Conservation (phyloP, 1,140 invertebrate species). For the Dryas iulia region DNA sequence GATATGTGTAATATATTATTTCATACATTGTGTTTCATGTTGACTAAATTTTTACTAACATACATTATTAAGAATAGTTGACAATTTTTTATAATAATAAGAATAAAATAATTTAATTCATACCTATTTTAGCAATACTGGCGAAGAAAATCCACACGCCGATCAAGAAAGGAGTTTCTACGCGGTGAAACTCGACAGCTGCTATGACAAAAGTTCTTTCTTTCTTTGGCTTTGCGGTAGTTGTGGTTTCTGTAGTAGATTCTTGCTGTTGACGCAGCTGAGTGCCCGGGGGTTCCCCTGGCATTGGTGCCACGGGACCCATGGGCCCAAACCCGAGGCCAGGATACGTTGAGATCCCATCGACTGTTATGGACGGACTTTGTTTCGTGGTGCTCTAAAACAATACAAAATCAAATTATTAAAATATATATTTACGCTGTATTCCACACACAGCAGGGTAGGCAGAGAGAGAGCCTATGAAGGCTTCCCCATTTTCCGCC, state of each 20-base stretch:
- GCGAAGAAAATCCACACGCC: constrained; percentile 97
- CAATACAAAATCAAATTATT: too few relatives aligned
- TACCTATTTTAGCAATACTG: constrained; percentile 96
- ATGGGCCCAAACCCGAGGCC: constrained; percentile 72
- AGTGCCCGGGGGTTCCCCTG: constrained; percentile 59
- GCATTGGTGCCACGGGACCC: constrained; percentile 64
- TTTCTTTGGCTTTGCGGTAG: constrained; percentile 52
- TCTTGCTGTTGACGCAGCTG: constrained; percentile 58
- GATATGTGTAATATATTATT: not conserved
- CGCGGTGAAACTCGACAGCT: constrained; percentile 91
- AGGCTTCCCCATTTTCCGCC: too few relatives aligned
- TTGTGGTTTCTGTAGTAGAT: constrained; percentile 50
- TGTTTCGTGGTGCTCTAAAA: constrained; percentile 69
- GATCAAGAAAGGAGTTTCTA: constrained; percentile 96
- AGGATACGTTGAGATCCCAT: constrained; percentile 70
- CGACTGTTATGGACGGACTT: constrained; percentile 74
- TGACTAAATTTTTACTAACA: not conserved
- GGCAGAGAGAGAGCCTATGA: too few relatives aligned
- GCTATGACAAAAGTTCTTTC: constrained; percentile 84
- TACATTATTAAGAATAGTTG: too few relatives aligned
- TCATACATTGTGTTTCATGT: not conserved
- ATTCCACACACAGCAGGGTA: too few relatives aligned
- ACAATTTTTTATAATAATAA: not conserved
- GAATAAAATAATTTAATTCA: constrained; percentile 53
- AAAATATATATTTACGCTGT: too few relatives aligned